Base-by-base conservation (phyloP, 1,140 invertebrate genomes). In the Pygmarrhopalites habei region DNA sequence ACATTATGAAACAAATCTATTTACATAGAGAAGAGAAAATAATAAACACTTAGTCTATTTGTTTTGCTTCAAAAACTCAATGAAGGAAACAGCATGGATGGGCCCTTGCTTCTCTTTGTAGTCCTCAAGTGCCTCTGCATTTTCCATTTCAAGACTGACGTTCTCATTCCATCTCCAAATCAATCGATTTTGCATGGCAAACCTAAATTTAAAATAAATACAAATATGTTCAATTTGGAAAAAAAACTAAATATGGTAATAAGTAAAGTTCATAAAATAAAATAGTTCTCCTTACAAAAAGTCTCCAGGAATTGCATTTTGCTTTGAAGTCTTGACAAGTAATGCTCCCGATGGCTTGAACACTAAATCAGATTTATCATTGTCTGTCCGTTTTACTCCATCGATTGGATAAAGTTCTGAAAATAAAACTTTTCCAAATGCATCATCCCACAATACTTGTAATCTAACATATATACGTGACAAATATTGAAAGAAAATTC, bases 161-260 rank as follows among this genome's bases (percentile, higher is more conserved):
- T 14, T 49, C 23, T 49, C 46, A 19, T 49, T 49, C 46, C 46
- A 49, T 21, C 46, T 49, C 46, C 46, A 49, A 23, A 49, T 49
- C 23, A 49, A 19, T 12, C 46, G 46, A 19, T 49, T 49, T 21
- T 49, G 46, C 46, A 49, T 49, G 14, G 46, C 12, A 19, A 49
- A 49, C 46, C 46, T 49, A 21, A n/a, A n/a, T n/a, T n/a, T n/a
- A n/a, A n/a, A n/a, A n/a, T n/a, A n/a, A n/a, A n/a, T n/a, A n/a
- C n/a, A n/a, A n/a, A n/a, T n/a, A n/a, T n/a, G n/a, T n/a, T n/a
- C n/a, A n/a, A n/a, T n/a, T n/a, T n/a, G n/a, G n/a, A n/a, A n/a
- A n/a, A n/a, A n/a, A n/a, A n/a, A n/a, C n/a, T n/a, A n/a, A n/a
- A n/a, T n/a, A n/a, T n/a, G n/a, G n/a, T n/a, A n/a, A n/a, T n/a